These are phyloP conservation scores for Theretra japonica DNA, from an alignment of 2,888 invertebrate genomes.

Conservation along the genomic window DNA sequence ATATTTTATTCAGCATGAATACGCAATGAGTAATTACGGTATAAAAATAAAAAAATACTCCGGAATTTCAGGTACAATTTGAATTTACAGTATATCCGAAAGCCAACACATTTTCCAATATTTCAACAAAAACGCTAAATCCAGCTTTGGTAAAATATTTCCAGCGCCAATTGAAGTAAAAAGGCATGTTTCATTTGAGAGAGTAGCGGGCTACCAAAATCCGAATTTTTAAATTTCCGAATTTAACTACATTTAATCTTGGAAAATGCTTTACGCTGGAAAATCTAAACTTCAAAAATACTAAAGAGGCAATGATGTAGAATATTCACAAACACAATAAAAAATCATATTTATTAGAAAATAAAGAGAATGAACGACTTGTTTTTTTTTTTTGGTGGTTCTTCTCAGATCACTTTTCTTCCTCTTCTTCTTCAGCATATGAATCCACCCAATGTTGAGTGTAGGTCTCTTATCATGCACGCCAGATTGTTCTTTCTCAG, in stretches of 20 bases:
- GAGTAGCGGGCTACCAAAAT: constrained; percentile 1
- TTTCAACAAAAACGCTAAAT: constrained; percentile 31
- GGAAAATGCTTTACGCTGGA: neutral
- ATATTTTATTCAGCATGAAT: neutral
- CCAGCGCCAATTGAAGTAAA: constrained; percentile 9
- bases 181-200: constrained; percentile 14
- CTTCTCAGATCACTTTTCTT: no score
- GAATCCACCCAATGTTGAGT: no score
- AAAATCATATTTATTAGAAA: no score
- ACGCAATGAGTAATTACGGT: neutral
- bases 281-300: neutral
- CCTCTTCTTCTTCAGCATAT: no score
- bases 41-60: neutral
- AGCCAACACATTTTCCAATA: constrained; percentile 25
- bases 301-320: no score
- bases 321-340: no score
- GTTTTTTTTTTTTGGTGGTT: no score
- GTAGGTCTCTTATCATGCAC: no score
- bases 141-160: constrained; percentile 10
- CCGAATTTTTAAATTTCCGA: neutral
- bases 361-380: no score
- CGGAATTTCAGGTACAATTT: neutral
- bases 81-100: neutral
- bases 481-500: no score
- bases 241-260: neutral